Evolutionary conservation across 2,888 invertebrate genomes (phyloP).

Genomic region (Nemotelus pantherinus): DNA sequence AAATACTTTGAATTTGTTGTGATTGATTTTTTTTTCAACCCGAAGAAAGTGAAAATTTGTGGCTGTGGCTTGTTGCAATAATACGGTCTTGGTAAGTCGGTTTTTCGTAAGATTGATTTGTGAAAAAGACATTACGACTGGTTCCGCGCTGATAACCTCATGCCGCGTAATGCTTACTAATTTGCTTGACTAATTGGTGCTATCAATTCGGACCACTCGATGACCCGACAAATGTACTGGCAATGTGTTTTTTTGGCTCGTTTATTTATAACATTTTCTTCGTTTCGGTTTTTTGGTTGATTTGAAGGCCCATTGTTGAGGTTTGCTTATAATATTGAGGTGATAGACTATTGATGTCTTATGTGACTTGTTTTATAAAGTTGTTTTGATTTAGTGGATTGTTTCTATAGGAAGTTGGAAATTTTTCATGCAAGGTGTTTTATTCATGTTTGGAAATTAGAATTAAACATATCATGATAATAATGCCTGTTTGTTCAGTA

Average conservation of each 20-base stretch:
- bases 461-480: too few species aligned
- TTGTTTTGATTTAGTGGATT: too few species aligned
- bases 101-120: background rate
- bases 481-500: too few species aligned
- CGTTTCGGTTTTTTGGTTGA: background rate
- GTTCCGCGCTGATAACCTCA: conserved; percentile 25
- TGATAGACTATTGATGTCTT: too few species aligned
- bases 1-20: conserved; percentile 3
- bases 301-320: background rate
- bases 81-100: conserved; percentile 4
- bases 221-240: background rate
- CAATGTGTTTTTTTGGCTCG: background rate
- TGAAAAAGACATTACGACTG: conserved; percentile 4
- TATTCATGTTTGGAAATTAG: too few species aligned
- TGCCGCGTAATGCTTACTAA: conserved; percentile 5
- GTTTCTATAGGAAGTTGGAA: too few species aligned
- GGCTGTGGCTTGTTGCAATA: background rate
- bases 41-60: conserved; percentile 30
- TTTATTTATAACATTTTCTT: background rate
- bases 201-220: conserved; percentile 5
- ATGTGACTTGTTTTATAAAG: too few species aligned
- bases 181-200: conserved; percentile 30
- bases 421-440: too few species aligned
- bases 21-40: background rate
- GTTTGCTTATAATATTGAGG: background rate